A percentile compares a stretch with the other conserved stretches of the same genome.
phyloP scores from a whole-genome alignment of 2,113 vertebrate species.

The Antennarius striatus region DNA sequence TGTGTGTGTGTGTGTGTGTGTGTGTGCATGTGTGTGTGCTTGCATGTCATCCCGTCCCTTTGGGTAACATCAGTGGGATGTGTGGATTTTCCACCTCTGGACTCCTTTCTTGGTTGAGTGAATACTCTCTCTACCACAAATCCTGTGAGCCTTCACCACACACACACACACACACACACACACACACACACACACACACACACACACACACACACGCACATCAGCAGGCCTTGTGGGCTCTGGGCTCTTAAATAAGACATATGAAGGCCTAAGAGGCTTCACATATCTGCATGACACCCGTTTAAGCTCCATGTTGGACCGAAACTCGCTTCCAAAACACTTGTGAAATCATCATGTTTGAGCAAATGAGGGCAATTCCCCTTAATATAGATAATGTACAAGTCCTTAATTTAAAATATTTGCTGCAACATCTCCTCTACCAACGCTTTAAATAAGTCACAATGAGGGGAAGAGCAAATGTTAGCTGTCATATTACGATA shows the following conservation, averaged over 20 bases:
- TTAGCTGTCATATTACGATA: constrained; percentile 11
- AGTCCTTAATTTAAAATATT: neutral
- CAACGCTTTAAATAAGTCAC: neutral
- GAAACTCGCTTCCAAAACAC: too few species aligned
- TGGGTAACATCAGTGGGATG: constrained; percentile 56
- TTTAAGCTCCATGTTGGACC: too few species aligned
- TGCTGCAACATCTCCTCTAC: neutral
- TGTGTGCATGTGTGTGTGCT: constrained; percentile 19
- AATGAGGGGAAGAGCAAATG: neutral
- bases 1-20: constrained; percentile 14
- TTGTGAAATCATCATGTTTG: too few species aligned
- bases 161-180: constrained; percentile 21
- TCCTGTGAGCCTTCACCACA: constrained; percentile 17
- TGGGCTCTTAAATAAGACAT: too few species aligned
- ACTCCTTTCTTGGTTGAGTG: constrained; percentile 61
- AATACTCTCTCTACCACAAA: constrained; percentile 20
- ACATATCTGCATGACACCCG: too few species aligned
- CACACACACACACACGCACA: too few species aligned
- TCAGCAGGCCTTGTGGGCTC: too few species aligned
- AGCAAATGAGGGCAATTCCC: too few species aligned
- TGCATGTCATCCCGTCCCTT: constrained; percentile 37
- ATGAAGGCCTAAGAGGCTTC: too few species aligned
- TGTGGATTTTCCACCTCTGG: constrained; percentile 61
- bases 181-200: neutral
- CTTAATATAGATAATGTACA: too few species aligned